These are phyloP conservation scores for Rhinoptilus africanus DNA, from an alignment of 2,113 vertebrate genomes.

Conservation along the genomic window DNA sequence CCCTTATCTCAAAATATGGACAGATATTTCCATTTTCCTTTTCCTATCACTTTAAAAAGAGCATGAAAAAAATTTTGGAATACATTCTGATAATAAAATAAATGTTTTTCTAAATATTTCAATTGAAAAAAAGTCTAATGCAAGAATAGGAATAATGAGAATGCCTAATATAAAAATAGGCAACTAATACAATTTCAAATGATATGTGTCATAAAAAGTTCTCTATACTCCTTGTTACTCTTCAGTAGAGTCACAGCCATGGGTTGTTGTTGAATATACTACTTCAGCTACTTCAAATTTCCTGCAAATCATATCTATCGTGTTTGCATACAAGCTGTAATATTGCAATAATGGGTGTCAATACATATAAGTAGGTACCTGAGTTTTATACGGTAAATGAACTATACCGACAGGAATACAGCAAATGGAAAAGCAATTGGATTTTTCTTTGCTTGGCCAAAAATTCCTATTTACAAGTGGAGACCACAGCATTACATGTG, in stretches of 20 bases:
- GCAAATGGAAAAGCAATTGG: not conserved
- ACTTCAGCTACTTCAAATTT: not conserved
- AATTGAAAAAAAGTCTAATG: not conserved
- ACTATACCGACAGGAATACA: not conserved
- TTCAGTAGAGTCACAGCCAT: not conserved
- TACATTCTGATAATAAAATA: not conserved
- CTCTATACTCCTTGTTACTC: not conserved
- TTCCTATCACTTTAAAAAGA: not conserved
- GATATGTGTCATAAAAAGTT: not conserved
- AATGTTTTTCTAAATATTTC: not conserved
- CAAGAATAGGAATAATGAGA: not conserved
- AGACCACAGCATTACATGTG: not conserved
- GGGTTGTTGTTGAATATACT: not conserved
- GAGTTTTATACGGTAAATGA: not conserved
- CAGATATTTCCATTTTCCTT: not conserved
- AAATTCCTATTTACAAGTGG: not conserved
- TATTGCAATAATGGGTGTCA: not conserved
- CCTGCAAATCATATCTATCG: not conserved
- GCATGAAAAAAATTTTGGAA: not conserved
- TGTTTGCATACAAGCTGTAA: not conserved
- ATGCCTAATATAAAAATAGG: not conserved
- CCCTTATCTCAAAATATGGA: not conserved
- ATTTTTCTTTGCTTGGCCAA: not conserved
- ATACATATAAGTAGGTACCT: not conserved
- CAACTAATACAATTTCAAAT: not conserved